Base-by-base conservation (phyloP, 2,888 invertebrate genomes). In the Lepidocyrtinus sp. region DNA sequence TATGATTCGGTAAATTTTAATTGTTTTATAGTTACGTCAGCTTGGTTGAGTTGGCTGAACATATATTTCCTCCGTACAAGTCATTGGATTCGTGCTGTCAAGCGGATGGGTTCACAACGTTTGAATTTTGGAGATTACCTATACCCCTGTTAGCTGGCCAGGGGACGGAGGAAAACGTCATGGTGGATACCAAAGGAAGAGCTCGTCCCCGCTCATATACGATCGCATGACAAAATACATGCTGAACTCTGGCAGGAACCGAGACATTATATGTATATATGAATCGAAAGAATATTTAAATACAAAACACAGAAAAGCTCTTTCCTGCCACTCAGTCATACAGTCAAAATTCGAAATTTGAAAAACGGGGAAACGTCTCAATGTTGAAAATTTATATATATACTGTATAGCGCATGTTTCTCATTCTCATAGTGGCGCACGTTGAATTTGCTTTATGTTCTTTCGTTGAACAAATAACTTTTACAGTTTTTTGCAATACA, bases 11-110 rank as follows among this genome's bases (percentile, higher is more conserved):
- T 45, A 0, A 69, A 26, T 65, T 67, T 73, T 62, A n/a, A 69
- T 81, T 61, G 78, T 81, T 75, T 81, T 92, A 2, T 92, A 98
- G 98, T 88, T 99, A 99, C 90, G 94, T 95, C 81, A 95, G 95
- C 89, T 95, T 98, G 94, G 94, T 95, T 84, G 95, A 94, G 89
- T 93, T 98, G 85, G 98, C 96, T 85, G 98, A 99, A 91, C 97
- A 97, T 89, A 92, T 99, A 89, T 99, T 98, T 90, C 99, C 98
- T 86, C 89, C 90, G 0, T 86, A 88, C 69, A 85, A 85, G 64
- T 71, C 84, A 0, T 15, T 19, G 12, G 69, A 74, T 27, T 67
- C 79, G n/a, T 76, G 64, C 55, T 77, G 82, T 61, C 83, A 83
- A 36, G 83, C 92, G 85, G 92, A 92, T 88, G 90, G 90, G 80